Conservation (phyloP, 2,113 vertebrate species). For the Physeter macrocephalus region DNA sequence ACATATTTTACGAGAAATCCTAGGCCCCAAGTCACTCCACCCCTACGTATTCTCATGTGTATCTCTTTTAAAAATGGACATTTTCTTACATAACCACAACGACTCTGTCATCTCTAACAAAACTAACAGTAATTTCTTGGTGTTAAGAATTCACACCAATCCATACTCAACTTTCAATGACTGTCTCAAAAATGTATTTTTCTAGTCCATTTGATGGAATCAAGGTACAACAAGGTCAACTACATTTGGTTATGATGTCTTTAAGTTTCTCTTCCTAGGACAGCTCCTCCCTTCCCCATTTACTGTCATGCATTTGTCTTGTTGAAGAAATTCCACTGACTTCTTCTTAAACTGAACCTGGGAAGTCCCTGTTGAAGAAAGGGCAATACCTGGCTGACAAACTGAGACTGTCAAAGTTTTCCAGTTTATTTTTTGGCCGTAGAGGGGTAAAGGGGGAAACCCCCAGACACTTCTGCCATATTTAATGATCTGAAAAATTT, state of each 20-base stretch:
- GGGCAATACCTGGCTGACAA: constrained; percentile 77
- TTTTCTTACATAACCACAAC: constrained; percentile 21
- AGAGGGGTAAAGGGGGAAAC: constrained; percentile 4
- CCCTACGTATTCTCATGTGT: background rate
- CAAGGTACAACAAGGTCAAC: background rate
- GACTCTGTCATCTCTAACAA: constrained; percentile 1
- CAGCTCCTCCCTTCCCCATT: background rate
- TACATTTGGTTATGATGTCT: background rate
- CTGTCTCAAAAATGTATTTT: background rate
- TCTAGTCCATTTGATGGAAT: background rate
- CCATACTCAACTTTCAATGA: background rate
- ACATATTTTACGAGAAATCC: background rate
- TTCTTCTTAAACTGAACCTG: constrained; percentile 81
- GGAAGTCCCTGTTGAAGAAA: constrained; percentile 81
- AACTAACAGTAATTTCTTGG: constrained; percentile 11
- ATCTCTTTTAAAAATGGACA: background rate
- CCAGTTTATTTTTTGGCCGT: constrained; percentile 57
- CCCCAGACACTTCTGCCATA: background rate
- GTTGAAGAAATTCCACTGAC: constrained; percentile 60
- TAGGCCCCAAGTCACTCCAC: background rate
- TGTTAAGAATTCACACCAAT: background rate
- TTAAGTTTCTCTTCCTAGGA: background rate
- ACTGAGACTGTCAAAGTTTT: constrained; percentile 82
- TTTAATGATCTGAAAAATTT: background rate
- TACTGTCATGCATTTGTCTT: background rate